Evolutionary conservation across 2,888 invertebrate genomes (phyloP), one percentile per base, ranked within the genome.

Genomic region (Dromius quadrimaculatus): DNA sequence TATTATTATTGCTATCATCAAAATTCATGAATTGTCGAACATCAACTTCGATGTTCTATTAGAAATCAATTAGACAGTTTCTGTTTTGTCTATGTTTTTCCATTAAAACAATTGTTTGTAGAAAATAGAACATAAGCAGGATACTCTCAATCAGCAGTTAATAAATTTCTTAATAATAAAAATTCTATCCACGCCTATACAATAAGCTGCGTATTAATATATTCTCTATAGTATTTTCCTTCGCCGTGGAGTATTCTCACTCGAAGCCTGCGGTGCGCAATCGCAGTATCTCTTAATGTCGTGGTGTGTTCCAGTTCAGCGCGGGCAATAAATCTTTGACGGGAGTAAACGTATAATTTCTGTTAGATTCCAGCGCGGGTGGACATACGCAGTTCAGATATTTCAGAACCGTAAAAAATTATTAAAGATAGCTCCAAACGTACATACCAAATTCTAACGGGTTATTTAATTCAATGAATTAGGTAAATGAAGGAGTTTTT

Each of bases 271-370:
- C 32, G 28, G 50, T 6, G 15, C 11, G 11, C 50, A 6, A 1
- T 41, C 11, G 50, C 28, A 28, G 8, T n/a, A n/a, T n/a, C 59
- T 34, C 36, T 19, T 34, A 34, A 36, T 59, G 20, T 34, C 59
- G 59, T 59, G 59, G 20, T 1, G 8, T 45, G 63, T 63, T 63
- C 45, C 45, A 45, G 63, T 63, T 45, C 43, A 63, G 45, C 45
- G 63, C 63, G 45, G 45, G 28, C 45, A 32, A 63, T 63, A 63
- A 63, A 63, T 63, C 63, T 45, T 45, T 32, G 43, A 63, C 63
- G 41, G 9, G 63, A 20, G 11, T 11, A 28, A 43, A 45, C 28
- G 63, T 63, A 63, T 63, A 63, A 63, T 63, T 63, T 63, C 41
- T 43, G 32, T 45, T 63, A 22, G 28, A 43, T 63, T 41, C 63